These are phyloP conservation scores for Excalfactoria chinensis DNA, from an alignment of 2,113 vertebrate species.

Conservation along the genomic window DNA sequence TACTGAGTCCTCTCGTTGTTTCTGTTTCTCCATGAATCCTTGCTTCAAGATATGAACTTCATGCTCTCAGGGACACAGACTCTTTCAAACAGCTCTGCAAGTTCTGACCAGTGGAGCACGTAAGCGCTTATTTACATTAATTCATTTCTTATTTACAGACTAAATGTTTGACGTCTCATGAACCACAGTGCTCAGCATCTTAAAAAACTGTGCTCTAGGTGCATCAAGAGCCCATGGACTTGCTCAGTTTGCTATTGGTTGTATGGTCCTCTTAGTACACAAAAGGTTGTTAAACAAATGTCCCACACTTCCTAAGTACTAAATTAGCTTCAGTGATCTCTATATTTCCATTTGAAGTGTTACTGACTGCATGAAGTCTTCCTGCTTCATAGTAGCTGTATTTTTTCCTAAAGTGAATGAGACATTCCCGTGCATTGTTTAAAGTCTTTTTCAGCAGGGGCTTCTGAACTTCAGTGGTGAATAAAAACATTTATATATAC, in stretches of 20 bases:
- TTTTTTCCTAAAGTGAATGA: constrained; percentile 10
- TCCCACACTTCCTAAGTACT: constrained; percentile 1
- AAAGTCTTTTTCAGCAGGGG: background rate
- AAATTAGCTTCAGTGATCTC: constrained; percentile 7
- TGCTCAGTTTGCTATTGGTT: background rate
- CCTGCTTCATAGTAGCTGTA: constrained; percentile 9
- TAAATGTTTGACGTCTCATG: constrained; percentile 13
- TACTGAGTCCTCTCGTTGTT: background rate
- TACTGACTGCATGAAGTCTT: constrained; percentile 33
- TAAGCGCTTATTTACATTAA: constrained; percentile 14
- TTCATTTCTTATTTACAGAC: constrained; percentile 13
- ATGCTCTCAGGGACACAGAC: background rate
- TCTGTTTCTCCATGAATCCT: background rate
- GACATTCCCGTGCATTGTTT: background rate
- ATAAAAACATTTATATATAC: background rate
- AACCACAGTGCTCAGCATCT: background rate
- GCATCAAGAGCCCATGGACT: constrained; percentile 25
- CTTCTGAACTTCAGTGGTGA: background rate
- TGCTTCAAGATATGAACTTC: background rate
- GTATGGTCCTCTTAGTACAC: background rate
- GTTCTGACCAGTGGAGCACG: constrained; percentile 11
- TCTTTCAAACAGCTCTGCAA: background rate
- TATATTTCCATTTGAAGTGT: constrained; percentile 34
- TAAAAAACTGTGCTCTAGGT: background rate
- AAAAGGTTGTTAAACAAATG: background rate